phyloP scores from a whole-genome alignment of 2,888 invertebrate genomes.

The Oscheius sp. region DNA sequence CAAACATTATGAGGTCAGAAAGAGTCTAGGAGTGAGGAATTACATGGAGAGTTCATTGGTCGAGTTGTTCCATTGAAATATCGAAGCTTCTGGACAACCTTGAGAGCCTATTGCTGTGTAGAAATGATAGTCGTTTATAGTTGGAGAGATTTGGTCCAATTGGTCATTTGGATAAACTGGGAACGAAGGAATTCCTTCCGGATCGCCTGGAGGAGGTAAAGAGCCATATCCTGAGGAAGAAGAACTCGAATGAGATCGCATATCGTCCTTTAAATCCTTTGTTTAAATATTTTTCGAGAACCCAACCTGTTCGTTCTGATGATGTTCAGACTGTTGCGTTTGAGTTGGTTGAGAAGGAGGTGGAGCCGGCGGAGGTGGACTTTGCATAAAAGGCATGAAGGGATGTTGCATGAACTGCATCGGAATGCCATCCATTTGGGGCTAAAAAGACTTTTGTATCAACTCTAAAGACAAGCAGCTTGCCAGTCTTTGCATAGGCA shows the following conservation, averaged over 20 bases:
- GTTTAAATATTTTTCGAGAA: not conserved
- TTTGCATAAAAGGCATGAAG: slow-evolving; percentile 28
- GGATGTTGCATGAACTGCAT: slow-evolving; percentile 1
- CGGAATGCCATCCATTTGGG: slow-evolving; percentile 24
- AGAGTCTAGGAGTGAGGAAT: slow-evolving; percentile 6
- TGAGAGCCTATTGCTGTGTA: slow-evolving; percentile 29
- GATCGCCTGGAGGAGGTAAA: slow-evolving; percentile 31
- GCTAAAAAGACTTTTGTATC: too few species aligned
- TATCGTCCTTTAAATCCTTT: slow-evolving; percentile 49
- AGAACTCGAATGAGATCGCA: slow-evolving; percentile 56
- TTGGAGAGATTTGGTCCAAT: slow-evolving; percentile 28
- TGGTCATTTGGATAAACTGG: slow-evolving; percentile 5
- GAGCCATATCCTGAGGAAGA: slow-evolving; percentile 57
- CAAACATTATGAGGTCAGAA: slow-evolving; percentile 20
- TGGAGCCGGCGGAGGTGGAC: slow-evolving; percentile 5
- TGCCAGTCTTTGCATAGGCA: slow-evolving; percentile 32
- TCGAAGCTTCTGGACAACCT: slow-evolving; percentile 33
- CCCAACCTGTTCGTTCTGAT: slow-evolving; percentile 3
- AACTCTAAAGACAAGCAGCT: slow-evolving; percentile 4
- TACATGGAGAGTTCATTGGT: slow-evolving; percentile 33
- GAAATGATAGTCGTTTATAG: slow-evolving; percentile 37
- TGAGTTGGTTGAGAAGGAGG: slow-evolving; percentile 1
- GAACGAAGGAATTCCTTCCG: not conserved
- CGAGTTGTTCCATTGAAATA: slow-evolving; percentile 25
- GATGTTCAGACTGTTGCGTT: not conserved